Percentiles rank a stretch among this genome's conserved stretches.
Evolutionary conservation across 2,113 vertebrate genomes (phyloP).

Genomic region (Mesembrinibis cayennensis): DNA sequence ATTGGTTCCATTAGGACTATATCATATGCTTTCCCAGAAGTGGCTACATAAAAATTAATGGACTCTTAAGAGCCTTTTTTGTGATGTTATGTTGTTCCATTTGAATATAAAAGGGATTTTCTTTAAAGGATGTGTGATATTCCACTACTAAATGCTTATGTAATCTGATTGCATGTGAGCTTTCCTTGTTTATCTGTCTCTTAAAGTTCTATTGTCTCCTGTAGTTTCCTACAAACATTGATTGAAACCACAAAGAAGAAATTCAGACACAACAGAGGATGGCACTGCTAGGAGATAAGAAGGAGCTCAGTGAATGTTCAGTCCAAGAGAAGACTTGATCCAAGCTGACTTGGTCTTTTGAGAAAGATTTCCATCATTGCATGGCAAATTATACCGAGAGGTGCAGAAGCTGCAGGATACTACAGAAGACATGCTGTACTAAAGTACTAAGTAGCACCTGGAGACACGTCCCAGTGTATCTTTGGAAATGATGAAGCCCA

Average conservation of each 20-base stretch:
- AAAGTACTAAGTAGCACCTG: neutral
- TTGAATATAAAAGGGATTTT: neutral
- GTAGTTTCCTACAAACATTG: neutral
- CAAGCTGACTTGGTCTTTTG: neutral
- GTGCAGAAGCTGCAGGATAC: neutral
- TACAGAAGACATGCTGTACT: neutral
- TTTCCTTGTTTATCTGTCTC: neutral
- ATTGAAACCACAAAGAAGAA: neutral
- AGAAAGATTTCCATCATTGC: neutral
- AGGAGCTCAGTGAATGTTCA: neutral
- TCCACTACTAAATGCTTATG: neutral
- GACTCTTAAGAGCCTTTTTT: neutral
- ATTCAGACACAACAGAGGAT: neutral
- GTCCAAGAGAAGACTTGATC: neutral
- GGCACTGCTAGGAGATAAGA: neutral
- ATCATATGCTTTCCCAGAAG: neutral
- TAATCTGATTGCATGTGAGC: neutral
- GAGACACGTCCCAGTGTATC: neutral
- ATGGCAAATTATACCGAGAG: neutral
- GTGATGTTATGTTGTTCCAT: neutral
- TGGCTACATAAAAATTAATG: neutral
- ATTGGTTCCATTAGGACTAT: neutral
- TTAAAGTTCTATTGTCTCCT: neutral
- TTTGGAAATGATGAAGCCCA: neutral
- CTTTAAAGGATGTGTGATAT: neutral